A percentile compares a stretch with the other conserved stretches of the same genome.
Conservation (phyloP, 2,888 invertebrate species). For the Thelaira solivaga region DNA sequence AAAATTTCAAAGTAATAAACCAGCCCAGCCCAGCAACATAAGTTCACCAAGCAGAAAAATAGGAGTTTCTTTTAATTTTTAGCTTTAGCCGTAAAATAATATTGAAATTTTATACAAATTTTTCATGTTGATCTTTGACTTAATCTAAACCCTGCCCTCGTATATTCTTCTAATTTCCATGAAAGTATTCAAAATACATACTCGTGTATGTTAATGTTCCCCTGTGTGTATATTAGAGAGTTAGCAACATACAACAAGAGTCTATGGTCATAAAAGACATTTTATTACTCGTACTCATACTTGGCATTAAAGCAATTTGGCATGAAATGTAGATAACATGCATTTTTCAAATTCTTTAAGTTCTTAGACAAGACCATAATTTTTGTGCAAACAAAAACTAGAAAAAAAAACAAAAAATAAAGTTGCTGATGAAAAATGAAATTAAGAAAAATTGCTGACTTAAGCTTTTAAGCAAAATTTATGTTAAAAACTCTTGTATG, state of each 20-base stretch:
- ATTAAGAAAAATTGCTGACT: not conserved
- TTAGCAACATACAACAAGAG: slow-evolving; percentile 20
- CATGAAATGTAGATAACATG: slow-evolving; percentile 60
- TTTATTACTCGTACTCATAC: slow-evolving; percentile 57
- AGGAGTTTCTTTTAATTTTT: no score
- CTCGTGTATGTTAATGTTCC: slow-evolving; percentile 1
- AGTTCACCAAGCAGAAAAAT: no score
- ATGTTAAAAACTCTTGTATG: not conserved
- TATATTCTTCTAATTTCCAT: slow-evolving; percentile 3
- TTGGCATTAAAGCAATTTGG: slow-evolving; percentile 60
- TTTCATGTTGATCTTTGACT: not conserved
- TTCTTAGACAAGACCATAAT: slow-evolving; percentile 52
- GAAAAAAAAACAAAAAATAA: slow-evolving; percentile 6
- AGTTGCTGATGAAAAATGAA: not conserved
- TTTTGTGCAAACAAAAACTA: slow-evolving; percentile 6
- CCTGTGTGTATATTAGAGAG: not conserved
- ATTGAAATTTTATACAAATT: not conserved
- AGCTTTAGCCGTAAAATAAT: no score
- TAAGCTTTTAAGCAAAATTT: slow-evolving; percentile 6
- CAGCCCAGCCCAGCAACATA: no score
- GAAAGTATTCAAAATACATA: not conserved
- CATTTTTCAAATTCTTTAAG: slow-evolving; percentile 58
- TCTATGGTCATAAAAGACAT: slow-evolving; percentile 56
- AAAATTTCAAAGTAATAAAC: no score
- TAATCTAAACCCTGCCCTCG: slow-evolving; percentile 14